Percentiles rank a stretch among this genome's conserved stretches.
phyloP scores from a whole-genome alignment of 2,888 invertebrate species.

The Phragmatobia fuliginosa region DNA sequence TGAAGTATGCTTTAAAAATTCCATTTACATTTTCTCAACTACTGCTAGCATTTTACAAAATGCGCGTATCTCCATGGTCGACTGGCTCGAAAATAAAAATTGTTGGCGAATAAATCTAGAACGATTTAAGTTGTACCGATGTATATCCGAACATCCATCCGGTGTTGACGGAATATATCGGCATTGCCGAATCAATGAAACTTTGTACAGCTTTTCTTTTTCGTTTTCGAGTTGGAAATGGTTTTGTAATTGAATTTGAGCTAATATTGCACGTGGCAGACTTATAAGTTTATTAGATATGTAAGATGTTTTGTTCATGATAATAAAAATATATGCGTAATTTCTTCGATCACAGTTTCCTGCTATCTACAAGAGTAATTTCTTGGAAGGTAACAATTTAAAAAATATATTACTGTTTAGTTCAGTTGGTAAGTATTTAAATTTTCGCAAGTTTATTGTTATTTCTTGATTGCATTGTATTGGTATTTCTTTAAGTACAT shows the following conservation, averaged over 20 bases:
- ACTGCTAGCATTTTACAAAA: constrained; percentile 44
- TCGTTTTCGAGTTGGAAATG: constrained; percentile 11
- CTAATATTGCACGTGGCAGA: constrained; percentile 1
- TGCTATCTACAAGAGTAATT: too few relatives aligned
- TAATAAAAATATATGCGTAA: background rate
- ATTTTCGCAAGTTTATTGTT: too few relatives aligned
- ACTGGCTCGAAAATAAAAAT: constrained; percentile 64
- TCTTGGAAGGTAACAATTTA: too few relatives aligned
- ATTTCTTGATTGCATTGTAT: too few relatives aligned
- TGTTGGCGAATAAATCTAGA: constrained; percentile 54
- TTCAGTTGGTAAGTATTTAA: too few relatives aligned
- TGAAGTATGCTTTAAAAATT: constrained; percentile 11
- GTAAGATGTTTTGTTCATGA: background rate
- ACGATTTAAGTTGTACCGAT: constrained; percentile 53
- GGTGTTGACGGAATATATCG: constrained; percentile 35
- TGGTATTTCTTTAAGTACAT: too few relatives aligned
- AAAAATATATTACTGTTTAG: too few relatives aligned
- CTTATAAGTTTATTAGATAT: constrained; percentile 2
- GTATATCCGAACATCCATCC: constrained; percentile 41
- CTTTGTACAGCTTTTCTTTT: constrained; percentile 25
- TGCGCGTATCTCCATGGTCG: constrained; percentile 49
- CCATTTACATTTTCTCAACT: constrained; percentile 22
- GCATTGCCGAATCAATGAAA: constrained; percentile 39
- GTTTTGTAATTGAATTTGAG: constrained; percentile 14
- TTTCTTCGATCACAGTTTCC: too few relatives aligned